A percentile compares a stretch with the other conserved stretches of the same genome.
Evolutionary conservation across 53 echinoderm and acorn worm genomes (phyloP).

Genomic region (Astropecten irregularis): DNA sequence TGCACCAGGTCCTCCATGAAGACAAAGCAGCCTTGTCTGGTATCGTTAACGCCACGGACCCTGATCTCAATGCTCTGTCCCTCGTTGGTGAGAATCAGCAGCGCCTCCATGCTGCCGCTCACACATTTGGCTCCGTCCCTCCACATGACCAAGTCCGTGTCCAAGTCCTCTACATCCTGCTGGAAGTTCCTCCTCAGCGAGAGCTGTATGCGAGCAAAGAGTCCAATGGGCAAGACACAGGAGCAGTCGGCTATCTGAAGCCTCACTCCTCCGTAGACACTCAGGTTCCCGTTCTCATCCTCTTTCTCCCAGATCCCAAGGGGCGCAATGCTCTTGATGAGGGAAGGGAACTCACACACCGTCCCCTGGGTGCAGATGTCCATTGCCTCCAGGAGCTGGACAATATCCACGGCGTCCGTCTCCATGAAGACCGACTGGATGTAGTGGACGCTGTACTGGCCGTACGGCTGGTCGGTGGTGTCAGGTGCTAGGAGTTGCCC

Average conservation of each 20-base stretch:
- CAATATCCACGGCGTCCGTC: slow-evolving; percentile 78
- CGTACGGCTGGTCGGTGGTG: slow-evolving; percentile 79
- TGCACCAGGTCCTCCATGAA: slow-evolving; percentile 96
- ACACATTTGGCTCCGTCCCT: slow-evolving; percentile 92
- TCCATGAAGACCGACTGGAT: slow-evolving; percentile 89
- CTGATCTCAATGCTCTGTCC: slow-evolving; percentile 81
- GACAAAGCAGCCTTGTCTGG: slow-evolving; percentile 91
- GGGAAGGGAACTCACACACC: slow-evolving; percentile 91
- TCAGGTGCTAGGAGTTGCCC: slow-evolving; percentile 83
- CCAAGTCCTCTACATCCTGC: slow-evolving; percentile 88
- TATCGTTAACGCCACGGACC: slow-evolving; percentile 82
- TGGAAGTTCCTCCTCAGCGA: slow-evolving; percentile 87
- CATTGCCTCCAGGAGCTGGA: slow-evolving; percentile 92
- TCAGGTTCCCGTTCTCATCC: slow-evolving; percentile 78
- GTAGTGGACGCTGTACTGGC: slow-evolving; percentile 96
- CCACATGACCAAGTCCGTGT: slow-evolving; percentile 91
- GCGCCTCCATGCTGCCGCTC: slow-evolving; percentile 89
- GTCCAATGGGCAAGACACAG: slow-evolving; percentile 71
- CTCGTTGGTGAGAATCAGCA: slow-evolving; percentile 77
- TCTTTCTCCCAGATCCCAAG: slow-evolving; percentile 85
- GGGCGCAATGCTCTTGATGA: slow-evolving; percentile 73
- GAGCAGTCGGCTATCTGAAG: slow-evolving; percentile 81
- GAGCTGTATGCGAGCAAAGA: slow-evolving; percentile 90
- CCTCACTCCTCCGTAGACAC: slow-evolving; percentile 89
- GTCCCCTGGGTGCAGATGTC: slow-evolving; percentile 90